Conservation (phyloP, 1,140 invertebrate species). For the Cheumatopsyche charites region DNA sequence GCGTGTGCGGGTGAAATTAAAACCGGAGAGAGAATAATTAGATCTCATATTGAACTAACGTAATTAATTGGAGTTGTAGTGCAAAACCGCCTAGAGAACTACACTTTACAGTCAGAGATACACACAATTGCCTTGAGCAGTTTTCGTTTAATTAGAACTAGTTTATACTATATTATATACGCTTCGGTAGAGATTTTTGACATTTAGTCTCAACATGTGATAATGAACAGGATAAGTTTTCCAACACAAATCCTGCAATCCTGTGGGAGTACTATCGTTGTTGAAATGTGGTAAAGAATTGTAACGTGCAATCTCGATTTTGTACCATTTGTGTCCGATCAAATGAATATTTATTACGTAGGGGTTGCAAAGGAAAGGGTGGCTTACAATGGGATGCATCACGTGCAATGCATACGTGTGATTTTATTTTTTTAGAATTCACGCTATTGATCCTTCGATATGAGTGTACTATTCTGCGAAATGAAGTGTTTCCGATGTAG, state of each 20-base stretch:
- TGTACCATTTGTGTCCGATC: constrained; percentile 7
- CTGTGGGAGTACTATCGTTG: background rate
- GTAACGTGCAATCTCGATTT: background rate
- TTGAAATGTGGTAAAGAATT: background rate
- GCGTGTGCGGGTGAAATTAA: constrained; percentile 11
- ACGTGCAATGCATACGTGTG: background rate
- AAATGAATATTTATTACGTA: constrained; percentile 25
- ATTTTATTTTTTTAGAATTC: background rate
- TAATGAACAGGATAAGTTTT: background rate
- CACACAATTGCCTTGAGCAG: background rate
- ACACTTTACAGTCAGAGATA: no score
- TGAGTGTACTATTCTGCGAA: background rate
- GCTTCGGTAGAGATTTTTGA: background rate
- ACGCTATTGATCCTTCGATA: background rate
- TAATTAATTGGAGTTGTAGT: constrained; percentile 1
- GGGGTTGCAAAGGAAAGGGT: background rate
- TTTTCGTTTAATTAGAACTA: background rate
- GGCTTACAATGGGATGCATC: background rate
- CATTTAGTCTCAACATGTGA: background rate
- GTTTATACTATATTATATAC: background rate
- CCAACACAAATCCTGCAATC: background rate
- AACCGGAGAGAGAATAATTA: constrained; percentile 7
- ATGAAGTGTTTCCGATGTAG: background rate
- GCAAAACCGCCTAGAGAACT: no score
- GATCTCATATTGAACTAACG: background rate